Conservation (phyloP, 2,113 vertebrate species). For the Aix galericulata region DNA sequence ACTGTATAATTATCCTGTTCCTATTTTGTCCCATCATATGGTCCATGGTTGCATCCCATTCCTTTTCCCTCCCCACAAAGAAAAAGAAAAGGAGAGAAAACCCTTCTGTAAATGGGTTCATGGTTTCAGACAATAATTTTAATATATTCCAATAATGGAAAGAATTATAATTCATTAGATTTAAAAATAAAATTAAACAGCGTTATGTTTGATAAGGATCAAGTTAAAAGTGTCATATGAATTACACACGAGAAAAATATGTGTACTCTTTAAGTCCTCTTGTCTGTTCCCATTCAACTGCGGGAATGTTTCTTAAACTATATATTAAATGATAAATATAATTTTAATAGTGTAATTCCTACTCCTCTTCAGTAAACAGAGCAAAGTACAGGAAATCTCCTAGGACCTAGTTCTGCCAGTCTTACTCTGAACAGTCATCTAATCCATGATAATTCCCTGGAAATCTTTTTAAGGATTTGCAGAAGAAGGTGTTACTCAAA, state of each 20-base stretch:
- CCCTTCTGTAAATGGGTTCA: neutral
- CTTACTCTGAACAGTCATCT: neutral
- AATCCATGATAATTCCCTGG: neutral
- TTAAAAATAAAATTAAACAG: neutral
- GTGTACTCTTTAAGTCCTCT: neutral
- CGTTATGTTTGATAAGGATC: neutral
- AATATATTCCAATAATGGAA: neutral
- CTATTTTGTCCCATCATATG: neutral
- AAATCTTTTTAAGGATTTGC: neutral
- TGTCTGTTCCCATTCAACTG: neutral
- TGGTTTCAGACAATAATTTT: neutral
- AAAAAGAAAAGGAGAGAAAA: neutral
- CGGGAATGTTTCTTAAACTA: neutral
- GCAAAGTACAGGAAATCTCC: neutral
- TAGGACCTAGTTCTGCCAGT: constrained; percentile 40
- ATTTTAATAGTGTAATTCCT: neutral
- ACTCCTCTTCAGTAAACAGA: neutral
- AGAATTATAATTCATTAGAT: neutral
- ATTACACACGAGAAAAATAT: neutral
- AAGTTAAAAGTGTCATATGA: neutral
- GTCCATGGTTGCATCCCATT: neutral
- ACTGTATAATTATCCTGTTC: neutral
- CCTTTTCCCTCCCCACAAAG: rapidly evolving
- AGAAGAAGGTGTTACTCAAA: neutral
- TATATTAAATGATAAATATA: neutral